Base-by-base conservation (phyloP, 2,797 vertebrate genomes). In the Anabacerthia variegaticeps region DNA sequence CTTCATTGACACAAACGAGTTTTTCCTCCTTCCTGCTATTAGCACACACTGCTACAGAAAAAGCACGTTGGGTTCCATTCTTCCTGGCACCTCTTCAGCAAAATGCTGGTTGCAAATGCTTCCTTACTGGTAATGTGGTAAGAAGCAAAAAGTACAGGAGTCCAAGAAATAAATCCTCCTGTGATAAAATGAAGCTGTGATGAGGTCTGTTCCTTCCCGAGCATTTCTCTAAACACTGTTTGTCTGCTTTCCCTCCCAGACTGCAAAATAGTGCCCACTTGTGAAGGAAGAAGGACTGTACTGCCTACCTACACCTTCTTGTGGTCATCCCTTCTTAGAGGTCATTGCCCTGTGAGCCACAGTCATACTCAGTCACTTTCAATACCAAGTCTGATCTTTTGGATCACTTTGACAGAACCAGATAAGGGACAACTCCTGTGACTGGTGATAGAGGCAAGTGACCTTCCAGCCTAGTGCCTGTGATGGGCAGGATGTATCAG, bases 1-100 rank as follows among this genome's bases (percentile, higher is more conserved):
- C 59, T 92, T 87, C 77, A 24, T 21, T 77, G 91, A 80, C 77
- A 62, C 23, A 69, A 88, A 74, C 0, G 7, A 56, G 18, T 37
- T 91, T 95, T 79, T 76, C 48, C 76, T 91, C 66, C 54, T 91
- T 89, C 75, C 66, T 82, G 83, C 86, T 85, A 7, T 85, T 92
- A 82, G 67, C 63, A 86, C 52, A 69, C 27, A 37, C 34, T 63
- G 63, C 82, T 52, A 28, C 66, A 92, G 76, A 72, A 93, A 94
- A 81, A 86, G 73, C 83, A 94, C 4, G 3, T 12, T 19, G 41
- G 82, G 67, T 92, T 88, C 91, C 22, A 51, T 84, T 79, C 73
- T 65, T 77, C 83, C 74, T 79, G 85, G 88, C 73, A 56, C 37
- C 43, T 76, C 51, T 85, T 94, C 79, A 94, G 66, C 24, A 88